Conservation (phyloP, 1,140 invertebrate species). For the Drosophila erecta region DNA sequence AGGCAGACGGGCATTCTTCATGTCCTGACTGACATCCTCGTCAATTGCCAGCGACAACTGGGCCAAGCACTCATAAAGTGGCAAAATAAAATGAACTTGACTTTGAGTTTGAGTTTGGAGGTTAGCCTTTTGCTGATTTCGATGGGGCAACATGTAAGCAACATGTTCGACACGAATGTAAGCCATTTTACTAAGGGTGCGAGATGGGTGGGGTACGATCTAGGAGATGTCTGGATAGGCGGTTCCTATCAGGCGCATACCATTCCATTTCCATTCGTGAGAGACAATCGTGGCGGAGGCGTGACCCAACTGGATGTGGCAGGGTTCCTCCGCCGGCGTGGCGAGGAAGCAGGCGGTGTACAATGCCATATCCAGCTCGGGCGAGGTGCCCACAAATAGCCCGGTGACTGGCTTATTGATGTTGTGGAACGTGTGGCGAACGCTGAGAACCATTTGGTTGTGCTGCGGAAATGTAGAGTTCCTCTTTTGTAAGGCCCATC, state of each 20-base stretch:
- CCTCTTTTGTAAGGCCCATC: too few species aligned
- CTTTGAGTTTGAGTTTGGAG: conserved; percentile 48
- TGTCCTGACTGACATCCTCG: conserved; percentile 40
- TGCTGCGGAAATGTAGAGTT: conserved; percentile 12
- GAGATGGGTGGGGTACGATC: not conserved
- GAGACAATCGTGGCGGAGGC: conserved; percentile 89
- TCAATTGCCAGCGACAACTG: conserved; percentile 44
- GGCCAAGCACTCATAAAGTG: conserved; percentile 33
- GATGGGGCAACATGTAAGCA: too few species aligned
- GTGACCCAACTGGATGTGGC: conserved; percentile 89
- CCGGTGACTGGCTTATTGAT: conserved; percentile 90
- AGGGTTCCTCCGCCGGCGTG: conserved; percentile 88
- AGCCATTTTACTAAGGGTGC: conserved; percentile 35
- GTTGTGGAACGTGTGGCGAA: conserved; percentile 90
- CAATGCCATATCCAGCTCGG: conserved; percentile 95
- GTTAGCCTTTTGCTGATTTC: conserved; percentile 14
- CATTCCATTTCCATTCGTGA: conserved; percentile 88
- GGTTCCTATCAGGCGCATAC: conserved; percentile 90
- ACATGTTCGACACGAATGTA: conserved; percentile 14
- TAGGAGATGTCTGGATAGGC: conserved; percentile 86
- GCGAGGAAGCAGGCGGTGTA: conserved; percentile 94
- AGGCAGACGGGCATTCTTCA: conserved; percentile 5
- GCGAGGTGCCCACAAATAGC: conserved; percentile 95
- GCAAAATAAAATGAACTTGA: conserved; percentile 48
- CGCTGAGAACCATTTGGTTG: conserved; percentile 59